Evolutionary conservation across 92 coral and sea anemone species (phyloP).

Genomic region (Palythoa heliodiscus): DNA sequence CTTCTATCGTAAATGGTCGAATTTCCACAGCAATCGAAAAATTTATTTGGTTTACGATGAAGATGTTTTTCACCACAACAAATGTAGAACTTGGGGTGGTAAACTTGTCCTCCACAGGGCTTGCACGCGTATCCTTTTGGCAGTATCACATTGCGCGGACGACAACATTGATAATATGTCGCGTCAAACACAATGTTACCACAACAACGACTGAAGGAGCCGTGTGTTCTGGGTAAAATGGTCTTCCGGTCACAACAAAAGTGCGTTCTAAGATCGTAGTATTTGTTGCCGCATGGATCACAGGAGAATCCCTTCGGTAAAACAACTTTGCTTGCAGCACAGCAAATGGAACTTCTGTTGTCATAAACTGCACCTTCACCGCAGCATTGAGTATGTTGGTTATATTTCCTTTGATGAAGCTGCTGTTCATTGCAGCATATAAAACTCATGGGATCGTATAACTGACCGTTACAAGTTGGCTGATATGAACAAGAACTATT

Average conservation of each 20-base stretch:
- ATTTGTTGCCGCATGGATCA: conserved; percentile 11
- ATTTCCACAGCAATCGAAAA: not conserved
- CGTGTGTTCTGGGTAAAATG: conserved; percentile 6
- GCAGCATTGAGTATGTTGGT: conserved; percentile 19
- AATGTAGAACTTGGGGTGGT: not conserved
- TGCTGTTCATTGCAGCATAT: conserved; percentile 31
- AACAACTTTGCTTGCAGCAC: conserved; percentile 16
- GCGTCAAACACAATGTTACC: not conserved
- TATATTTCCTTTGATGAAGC: not conserved
- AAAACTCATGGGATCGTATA: not conserved
- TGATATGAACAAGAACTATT: not conserved
- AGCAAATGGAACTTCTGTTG: conserved; percentile 17
- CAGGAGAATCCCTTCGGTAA: conserved; percentile 28
- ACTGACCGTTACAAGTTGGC: not conserved
- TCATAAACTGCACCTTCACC: conserved; percentile 20
- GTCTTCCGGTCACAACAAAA: conserved; percentile 24
- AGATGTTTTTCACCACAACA: conserved; percentile 25
- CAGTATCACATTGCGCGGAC: not conserved
- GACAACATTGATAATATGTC: not conserved
- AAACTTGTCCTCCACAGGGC: not conserved
- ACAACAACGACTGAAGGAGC: conserved; percentile 16
- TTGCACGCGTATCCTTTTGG: not conserved
- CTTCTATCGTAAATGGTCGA: conserved; percentile 26
- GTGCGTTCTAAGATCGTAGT: conserved; percentile 10
- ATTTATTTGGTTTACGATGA: not conserved